These are phyloP conservation scores for Darevskia mixta DNA, from an alignment of 2,797 vertebrate species.

Conservation along the genomic window DNA sequence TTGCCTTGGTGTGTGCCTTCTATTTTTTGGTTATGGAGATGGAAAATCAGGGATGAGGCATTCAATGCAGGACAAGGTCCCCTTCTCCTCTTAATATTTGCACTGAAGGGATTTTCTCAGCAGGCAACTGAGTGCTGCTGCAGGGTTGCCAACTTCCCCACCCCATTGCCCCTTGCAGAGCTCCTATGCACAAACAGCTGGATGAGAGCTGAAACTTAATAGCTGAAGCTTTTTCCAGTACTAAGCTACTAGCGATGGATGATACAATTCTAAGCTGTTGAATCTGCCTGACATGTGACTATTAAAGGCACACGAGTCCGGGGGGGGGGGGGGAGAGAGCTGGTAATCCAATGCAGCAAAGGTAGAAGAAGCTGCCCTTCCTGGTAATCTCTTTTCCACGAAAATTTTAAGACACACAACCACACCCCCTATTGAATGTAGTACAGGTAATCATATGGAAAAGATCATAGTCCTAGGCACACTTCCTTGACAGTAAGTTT, in stretches of 20 bases:
- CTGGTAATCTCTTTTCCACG: background rate
- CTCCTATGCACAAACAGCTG: background rate
- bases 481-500: background rate
- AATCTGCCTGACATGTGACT: background rate
- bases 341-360: background rate
- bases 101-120: background rate
- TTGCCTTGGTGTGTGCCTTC: background rate
- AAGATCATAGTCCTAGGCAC: background rate
- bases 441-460: background rate
- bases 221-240: background rate
- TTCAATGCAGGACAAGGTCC: background rate
- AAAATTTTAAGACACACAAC: background rate
- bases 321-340: no score
- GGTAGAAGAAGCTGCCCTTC: background rate
- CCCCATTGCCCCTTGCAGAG: background rate
- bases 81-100: background rate
- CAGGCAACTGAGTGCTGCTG: background rate
- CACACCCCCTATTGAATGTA: background rate
- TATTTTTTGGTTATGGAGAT: background rate
- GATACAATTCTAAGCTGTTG: background rate
- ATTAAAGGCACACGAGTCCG: background rate
- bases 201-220: background rate
- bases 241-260: background rate
- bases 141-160: background rate
- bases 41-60: background rate